Evolutionary conservation across 2,113 vertebrate species (phyloP), one percentile per base, ranked within the genome.

Genomic region (Phalacrocorax pelagicus): DNA sequence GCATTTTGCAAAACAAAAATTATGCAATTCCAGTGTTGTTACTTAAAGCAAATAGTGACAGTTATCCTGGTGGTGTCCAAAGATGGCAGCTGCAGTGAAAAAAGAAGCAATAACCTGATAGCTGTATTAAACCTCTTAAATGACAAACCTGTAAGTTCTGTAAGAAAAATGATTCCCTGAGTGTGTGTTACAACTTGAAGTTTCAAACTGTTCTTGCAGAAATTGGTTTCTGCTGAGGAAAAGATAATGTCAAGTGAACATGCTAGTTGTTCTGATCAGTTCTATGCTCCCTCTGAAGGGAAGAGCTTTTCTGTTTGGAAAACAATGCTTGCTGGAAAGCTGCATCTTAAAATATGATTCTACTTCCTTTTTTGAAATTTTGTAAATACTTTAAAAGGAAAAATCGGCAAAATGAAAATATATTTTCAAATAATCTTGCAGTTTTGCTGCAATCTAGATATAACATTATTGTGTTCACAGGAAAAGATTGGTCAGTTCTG

Each of bases 141-240:
- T 97, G 97, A 98, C 97, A 98, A 96, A 97, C 89, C 85, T 96
- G 86, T 98, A 97, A 98, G 98, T 98, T 98, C 94, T 94, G 92
- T 95, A 96, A 97, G 95, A 93, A 96, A 98, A 98, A 98, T 96
- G 80, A 98, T 98, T 98, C 79, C 92, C 94, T 86, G 78, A 94
- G 91, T 74, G 93, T 94, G 94, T 92, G 78, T 97, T 97, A 97
- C 96, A 98, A 97, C 97, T 98, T 96, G 94, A 97, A 97, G 97
- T 98, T 98, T 97, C 97, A 98, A 98, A 96, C 97, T 97, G 93
- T 97, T 98, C 97, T 97, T 61, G 77, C 93, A 92, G 97, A 98
- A 98, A 98, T 98, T 98, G 98, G 82, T 98, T 99, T 98, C 97
- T 98, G 95, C 93, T 97, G 93, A 96, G 87, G 81, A 98, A 96